Percentiles rank a stretch among this genome's conserved stretches.
Evolutionary conservation across 2,113 vertebrate genomes (phyloP).

Genomic region (Etheostoma cragini): DNA sequence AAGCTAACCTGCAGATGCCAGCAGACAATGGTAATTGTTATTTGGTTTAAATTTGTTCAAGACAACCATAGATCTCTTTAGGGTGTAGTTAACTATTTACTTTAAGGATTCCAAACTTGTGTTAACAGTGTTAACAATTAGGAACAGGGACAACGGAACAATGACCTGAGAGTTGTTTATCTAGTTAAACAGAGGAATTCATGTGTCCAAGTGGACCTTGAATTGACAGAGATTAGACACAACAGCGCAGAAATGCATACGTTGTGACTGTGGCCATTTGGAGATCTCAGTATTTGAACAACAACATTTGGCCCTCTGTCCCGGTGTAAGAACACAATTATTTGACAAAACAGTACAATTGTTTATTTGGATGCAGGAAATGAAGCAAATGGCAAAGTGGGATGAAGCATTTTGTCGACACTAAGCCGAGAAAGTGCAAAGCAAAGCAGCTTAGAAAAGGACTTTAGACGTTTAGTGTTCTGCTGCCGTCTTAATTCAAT

Average conservation of each 20-base stretch:
- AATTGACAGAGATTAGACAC: constrained; percentile 7
- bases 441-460: background rate
- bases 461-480: background rate
- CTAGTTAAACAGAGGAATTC: background rate
- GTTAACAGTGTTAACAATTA: background rate
- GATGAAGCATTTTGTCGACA: background rate
- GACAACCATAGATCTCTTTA: background rate
- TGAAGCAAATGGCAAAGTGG: background rate
- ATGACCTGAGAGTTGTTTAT: background rate
- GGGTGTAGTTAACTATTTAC: background rate
- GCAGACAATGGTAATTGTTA: background rate
- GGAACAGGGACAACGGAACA: background rate
- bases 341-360: constrained; percentile 1
- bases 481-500: background rate
- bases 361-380: background rate
- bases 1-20: background rate
- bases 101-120: background rate
- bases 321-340: background rate
- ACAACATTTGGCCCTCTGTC: background rate
- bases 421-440: background rate
- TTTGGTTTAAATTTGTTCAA: background rate
- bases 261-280: background rate
- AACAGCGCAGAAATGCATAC: background rate
- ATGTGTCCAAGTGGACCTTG: constrained; percentile 22
- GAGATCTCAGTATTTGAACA: background rate